Conservation (phyloP, 2,113 vertebrate genomes). For the Paedocypris sp. region DNA sequence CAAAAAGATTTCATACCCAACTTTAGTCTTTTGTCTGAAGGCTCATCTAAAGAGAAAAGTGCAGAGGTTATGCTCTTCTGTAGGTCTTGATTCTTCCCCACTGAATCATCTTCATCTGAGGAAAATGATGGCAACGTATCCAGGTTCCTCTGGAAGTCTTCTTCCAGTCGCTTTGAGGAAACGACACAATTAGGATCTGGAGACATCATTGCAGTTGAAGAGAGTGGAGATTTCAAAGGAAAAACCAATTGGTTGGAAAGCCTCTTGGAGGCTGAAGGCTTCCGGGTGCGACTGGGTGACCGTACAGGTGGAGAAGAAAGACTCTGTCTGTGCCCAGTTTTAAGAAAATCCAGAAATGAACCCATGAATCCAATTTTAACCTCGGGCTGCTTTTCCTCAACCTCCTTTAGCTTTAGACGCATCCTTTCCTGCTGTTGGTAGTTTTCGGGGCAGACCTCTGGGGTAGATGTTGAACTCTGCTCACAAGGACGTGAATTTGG, state of each 20-base stretch:
- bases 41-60: conserved; percentile 73
- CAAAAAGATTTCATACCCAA: conserved; percentile 59
- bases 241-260: conserved; percentile 54
- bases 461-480: conserved; percentile 59
- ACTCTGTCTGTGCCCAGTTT: conserved; percentile 90
- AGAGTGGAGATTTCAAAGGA: conserved; percentile 55
- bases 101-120: conserved; percentile 90
- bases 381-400: conserved; percentile 96
- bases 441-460: conserved; percentile 70
- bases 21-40: conserved; percentile 73
- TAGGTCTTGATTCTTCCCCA: conserved; percentile 76
- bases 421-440: conserved; percentile 95
- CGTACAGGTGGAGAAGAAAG: conserved; percentile 81
- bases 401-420: conserved; percentile 92
- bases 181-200: conserved; percentile 55
- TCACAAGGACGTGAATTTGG: conserved; percentile 77
- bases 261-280: conserved; percentile 66
- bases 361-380: conserved; percentile 95
- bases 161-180: conserved; percentile 71
- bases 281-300: conserved; percentile 73
- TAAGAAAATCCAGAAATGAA: conserved; percentile 95
- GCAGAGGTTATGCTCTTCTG: conserved; percentile 82
- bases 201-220: conserved; percentile 44
- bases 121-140: conserved; percentile 86
- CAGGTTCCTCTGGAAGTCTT: conserved; percentile 80